phyloP scores from a whole-genome alignment of 2,113 vertebrate species.

The Pteronura brasiliensis region DNA sequence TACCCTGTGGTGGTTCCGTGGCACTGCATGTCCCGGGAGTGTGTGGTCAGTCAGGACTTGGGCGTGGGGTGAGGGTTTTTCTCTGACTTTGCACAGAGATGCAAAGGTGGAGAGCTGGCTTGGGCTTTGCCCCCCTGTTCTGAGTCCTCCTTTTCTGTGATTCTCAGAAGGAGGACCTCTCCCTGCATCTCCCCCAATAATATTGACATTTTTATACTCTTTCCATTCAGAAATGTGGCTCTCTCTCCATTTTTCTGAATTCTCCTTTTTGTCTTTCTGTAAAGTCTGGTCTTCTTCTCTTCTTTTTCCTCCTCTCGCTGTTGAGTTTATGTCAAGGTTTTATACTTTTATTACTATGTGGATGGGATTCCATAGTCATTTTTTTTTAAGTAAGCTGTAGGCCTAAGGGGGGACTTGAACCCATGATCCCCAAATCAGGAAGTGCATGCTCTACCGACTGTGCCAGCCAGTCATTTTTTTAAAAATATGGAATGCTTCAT shows the following conservation, averaged over 20 bases:
- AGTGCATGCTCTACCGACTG: neutral
- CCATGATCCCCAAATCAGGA: neutral
- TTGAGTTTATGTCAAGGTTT: neutral
- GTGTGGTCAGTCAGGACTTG: neutral
- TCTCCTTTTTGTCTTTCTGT: neutral
- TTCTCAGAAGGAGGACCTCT: neutral
- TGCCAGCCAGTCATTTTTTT: neutral
- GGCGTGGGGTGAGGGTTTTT: neutral
- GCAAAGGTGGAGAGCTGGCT: neutral
- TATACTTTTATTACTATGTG: neutral
- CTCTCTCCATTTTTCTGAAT: neutral
- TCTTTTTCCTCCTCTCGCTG: accelerated
- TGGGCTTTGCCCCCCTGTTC: neutral
- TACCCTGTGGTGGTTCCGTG: neutral
- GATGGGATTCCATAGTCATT: neutral
- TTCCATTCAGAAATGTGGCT: neutral
- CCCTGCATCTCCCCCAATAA: neutral
- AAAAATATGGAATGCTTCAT: neutral
- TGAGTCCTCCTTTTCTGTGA: neutral
- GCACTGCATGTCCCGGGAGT: neutral
- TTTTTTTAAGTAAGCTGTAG: neutral
- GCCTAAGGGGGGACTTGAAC: neutral
- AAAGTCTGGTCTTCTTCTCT: neutral
- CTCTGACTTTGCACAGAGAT: neutral
- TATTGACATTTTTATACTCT: neutral